Base-by-base conservation (phyloP, 2,113 vertebrate species). In the Callocephalon fimbriatum region DNA sequence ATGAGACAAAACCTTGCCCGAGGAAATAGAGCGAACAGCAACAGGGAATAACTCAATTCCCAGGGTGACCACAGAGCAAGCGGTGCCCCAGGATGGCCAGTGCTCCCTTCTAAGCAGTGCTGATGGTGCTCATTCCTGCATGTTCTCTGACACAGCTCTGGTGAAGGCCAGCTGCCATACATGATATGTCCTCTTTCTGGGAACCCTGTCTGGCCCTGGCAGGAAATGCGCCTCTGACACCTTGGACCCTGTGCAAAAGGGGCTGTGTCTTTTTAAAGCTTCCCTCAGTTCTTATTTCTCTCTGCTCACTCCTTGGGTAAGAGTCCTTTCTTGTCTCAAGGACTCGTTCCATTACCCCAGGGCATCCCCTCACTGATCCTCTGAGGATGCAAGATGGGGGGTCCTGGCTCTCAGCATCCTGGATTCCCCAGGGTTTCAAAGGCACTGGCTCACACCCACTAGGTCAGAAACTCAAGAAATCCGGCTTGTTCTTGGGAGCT, bases 61-160 rank as follows among this genome's bases (percentile, higher is more conserved):
- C 4, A 1, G 7, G 62, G 38, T 12, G 15, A 13, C 3, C 0
- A 1, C 37, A 12, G 38, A 80, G n/a, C n/a, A 15, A 15, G 31
- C 9, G 1, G 23, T 54, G 1, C 23, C 67, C 38, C 0, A 0
- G 7, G 56, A 72, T 2, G 1, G 35, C 31, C 51, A 89, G n/a
- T 0, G 0, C 26, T 73, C 54, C 59, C 40, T 62, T 27, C 90
- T 12, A 20, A 68, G 78, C 67, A 23, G 25, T 94, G 96, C 96
- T 96, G 95, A 97, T 88, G 74, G 78, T 73, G 92, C 88, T 95
- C 93, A 96, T 93, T 96, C 95, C 88, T 95, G 40, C 0, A 0
- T 1, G 6, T 56, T 90, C 53, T 19, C 73, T 91, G 86, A 86
- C 84, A 67, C 89, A 90, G 91, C 87, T 91, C 50, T 23, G 26